Evolutionary conservation across 2,113 vertebrate genomes (phyloP).

Genomic region (Dromaius novaehollandiae): DNA sequence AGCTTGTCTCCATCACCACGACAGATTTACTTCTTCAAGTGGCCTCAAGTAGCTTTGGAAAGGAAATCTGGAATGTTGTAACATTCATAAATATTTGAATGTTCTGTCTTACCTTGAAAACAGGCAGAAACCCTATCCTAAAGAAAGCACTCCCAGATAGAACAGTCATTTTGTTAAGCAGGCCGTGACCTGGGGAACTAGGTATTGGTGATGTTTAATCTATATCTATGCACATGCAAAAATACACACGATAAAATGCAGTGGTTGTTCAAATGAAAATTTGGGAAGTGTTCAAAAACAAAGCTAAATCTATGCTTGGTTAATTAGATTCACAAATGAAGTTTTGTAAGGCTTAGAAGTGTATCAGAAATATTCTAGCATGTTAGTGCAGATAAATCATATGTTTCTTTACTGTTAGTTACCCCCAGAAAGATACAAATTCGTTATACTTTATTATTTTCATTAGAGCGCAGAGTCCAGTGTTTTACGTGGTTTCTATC

Average conservation of each 20-base stretch:
- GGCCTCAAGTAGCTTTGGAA: constrained; percentile 68
- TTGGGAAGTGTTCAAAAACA: not conserved
- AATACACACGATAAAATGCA: constrained; percentile 46
- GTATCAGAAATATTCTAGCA: not conserved
- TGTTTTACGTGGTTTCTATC: not conserved
- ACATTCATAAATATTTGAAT: constrained; percentile 71
- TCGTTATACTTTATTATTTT: not conserved
- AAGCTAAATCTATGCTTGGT: not conserved
- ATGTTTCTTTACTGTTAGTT: not conserved
- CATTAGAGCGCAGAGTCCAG: not conserved
- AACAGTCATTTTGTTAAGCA: constrained; percentile 68
- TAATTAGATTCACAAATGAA: constrained; percentile 1
- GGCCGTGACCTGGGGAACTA: constrained; percentile 36
- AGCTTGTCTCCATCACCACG: constrained; percentile 65
- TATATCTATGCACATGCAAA: constrained; percentile 50
- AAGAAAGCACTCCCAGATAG: constrained; percentile 60
- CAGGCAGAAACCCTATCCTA: constrained; percentile 68
- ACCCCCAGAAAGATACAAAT: not conserved
- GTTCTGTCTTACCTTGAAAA: constrained; percentile 70
- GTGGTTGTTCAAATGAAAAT: constrained; percentile 8
- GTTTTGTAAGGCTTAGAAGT: not conserved
- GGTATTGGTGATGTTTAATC: constrained; percentile 55
- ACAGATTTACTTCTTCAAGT: constrained; percentile 71
- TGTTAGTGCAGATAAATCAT: not conserved
- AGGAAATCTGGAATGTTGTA: constrained; percentile 71